Evolutionary conservation across 2,888 invertebrate species (phyloP).

Genomic region (Orchesella flavescens): DNA sequence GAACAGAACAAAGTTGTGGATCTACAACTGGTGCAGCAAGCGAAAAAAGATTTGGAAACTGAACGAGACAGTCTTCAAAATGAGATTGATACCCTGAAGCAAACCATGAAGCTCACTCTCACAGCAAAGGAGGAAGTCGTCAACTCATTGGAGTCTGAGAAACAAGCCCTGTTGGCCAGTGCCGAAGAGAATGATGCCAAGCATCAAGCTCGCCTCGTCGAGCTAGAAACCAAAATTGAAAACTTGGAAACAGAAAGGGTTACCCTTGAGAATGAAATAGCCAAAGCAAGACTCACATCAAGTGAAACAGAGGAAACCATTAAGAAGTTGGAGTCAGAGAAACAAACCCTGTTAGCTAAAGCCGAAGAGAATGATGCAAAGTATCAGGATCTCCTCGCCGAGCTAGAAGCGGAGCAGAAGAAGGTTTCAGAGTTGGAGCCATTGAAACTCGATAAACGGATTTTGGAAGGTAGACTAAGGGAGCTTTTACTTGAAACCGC

Average conservation of each 20-base stretch:
- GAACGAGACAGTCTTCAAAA: background rate
- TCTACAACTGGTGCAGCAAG: background rate
- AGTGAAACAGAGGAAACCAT: background rate
- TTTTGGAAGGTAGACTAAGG: background rate
- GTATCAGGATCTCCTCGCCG: background rate
- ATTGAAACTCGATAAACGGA: background rate
- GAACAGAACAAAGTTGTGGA: background rate
- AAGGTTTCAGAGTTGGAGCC: background rate
- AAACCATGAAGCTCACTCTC: too few species aligned
- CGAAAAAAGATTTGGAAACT: background rate
- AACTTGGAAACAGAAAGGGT: background rate
- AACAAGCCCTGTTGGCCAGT: too few species aligned
- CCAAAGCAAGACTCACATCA: background rate
- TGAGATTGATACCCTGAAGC: too few species aligned
- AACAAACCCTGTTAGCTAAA: background rate
- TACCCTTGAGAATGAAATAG: too few species aligned
- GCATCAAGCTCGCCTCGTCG: too few species aligned
- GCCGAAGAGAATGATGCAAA: background rate
- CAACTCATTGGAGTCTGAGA: too few species aligned
- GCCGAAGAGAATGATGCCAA: too few species aligned
- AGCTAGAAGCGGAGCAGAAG: background rate
- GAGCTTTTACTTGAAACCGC: background rate
- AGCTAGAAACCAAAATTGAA: background rate
- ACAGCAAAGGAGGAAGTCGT: too few species aligned
- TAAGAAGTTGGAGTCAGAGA: background rate